These are phyloP conservation scores for Bellardia pandia DNA, from an alignment of 2,888 invertebrate species.

Conservation along the genomic window DNA sequence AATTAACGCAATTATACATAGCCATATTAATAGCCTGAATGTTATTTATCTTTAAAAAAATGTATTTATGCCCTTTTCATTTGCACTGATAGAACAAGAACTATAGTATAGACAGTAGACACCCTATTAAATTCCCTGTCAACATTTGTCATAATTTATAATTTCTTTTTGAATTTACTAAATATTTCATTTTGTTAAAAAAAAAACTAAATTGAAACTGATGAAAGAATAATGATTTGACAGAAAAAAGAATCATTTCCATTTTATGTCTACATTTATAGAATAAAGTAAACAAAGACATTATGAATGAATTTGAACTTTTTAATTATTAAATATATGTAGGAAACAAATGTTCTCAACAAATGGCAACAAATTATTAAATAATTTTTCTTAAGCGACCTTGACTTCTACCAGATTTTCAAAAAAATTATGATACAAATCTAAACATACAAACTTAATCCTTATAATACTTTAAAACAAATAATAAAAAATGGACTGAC, in stretches of 20 bases:
- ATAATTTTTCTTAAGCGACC: conserved; percentile 4
- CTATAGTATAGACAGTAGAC: too few species aligned
- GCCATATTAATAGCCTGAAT: too few species aligned
- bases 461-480: background rate
- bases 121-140: background rate
- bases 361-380: background rate
- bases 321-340: background rate
- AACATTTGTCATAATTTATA: conserved; percentile 34
- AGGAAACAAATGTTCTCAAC: conserved; percentile 31
- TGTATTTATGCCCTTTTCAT: too few species aligned
- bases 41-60: too few species aligned
- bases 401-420: conserved; percentile 20
- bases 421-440: background rate
- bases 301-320: conserved; percentile 22
- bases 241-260: conserved; percentile 10
- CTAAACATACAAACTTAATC: background rate
- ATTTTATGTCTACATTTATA: background rate
- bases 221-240: conserved; percentile 48
- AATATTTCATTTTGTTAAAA: background rate
- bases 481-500: too few species aligned
- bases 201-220: conserved; percentile 35
- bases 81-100: too few species aligned
- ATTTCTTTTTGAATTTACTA: conserved; percentile 4
- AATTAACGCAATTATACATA: too few species aligned
- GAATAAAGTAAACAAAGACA: background rate